Percentiles rank a stretch among this genome's conserved stretches.
phyloP scores from a whole-genome alignment of 2,888 invertebrate genomes.

The Hypsopygia costalis region DNA sequence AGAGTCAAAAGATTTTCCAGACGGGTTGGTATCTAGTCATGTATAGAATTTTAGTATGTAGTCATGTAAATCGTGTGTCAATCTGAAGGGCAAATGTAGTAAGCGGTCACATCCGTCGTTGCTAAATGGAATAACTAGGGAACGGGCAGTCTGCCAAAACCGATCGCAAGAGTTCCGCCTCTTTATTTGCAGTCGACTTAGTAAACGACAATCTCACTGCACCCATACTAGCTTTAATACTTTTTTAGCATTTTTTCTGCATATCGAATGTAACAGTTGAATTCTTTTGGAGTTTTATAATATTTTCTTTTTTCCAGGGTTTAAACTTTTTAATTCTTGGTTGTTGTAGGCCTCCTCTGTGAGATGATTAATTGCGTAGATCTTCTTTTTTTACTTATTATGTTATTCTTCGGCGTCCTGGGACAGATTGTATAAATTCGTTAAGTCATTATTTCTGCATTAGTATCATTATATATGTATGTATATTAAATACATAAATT shows the following conservation, averaged over 20 bases:
- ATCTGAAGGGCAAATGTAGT: neutral
- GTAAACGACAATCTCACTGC: slow-evolving; percentile 44
- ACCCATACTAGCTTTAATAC: slow-evolving; percentile 38
- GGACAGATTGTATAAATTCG: no score
- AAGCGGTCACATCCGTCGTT: slow-evolving; percentile 24
- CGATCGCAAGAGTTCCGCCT: slow-evolving; percentile 39
- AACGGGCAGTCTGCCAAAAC: slow-evolving; percentile 55
- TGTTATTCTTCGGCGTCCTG: no score
- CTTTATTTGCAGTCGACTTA: slow-evolving; percentile 57
- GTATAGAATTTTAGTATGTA: neutral
- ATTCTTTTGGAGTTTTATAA: no score
- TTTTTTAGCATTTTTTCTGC: slow-evolving; percentile 13
- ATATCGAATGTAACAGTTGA: neutral
- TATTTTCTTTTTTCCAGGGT: no score
- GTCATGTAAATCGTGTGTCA: neutral
- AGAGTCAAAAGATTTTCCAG: neutral
- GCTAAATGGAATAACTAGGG: slow-evolving; percentile 33
- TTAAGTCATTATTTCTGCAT: no score
- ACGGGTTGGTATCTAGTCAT: neutral
- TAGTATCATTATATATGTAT: no score
- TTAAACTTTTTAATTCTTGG: no score
- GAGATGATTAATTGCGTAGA: no score
- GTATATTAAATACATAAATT: no score
- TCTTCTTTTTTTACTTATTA: no score
- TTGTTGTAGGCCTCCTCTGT: no score